These are phyloP conservation scores for Periparus ater DNA, from an alignment of 2,797 vertebrate species.

Conservation along the genomic window DNA sequence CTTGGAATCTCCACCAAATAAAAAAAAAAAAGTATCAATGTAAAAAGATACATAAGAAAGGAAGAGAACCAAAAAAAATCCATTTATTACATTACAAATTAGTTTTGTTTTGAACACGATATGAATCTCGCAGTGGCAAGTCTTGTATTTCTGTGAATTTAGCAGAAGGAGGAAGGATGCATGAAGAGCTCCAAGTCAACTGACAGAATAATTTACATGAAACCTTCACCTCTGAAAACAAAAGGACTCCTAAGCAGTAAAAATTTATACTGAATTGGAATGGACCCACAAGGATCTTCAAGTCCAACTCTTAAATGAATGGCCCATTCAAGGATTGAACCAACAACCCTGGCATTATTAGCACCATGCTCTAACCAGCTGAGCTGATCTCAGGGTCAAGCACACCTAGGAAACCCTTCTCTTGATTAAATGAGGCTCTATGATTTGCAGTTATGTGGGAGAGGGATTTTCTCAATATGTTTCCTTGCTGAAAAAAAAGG, in stretches of 20 bases:
- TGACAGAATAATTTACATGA: constrained; percentile 52
- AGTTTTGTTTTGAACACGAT: neutral
- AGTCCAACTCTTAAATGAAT: neutral
- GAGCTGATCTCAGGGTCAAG: neutral
- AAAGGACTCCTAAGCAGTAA: constrained; percentile 4
- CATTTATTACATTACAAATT: neutral
- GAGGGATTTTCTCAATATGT: neutral
- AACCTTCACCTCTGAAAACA: constrained; percentile 10
- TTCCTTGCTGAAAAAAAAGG: neutral
- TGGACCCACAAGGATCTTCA: neutral
- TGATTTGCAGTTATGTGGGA: constrained; percentile 7
- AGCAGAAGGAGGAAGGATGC: constrained; percentile 18
- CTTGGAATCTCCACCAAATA: neutral
- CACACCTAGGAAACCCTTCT: neutral
- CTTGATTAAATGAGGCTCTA: neutral
- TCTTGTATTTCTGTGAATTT: constrained; percentile 48
- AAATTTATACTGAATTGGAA: neutral
- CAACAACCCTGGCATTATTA: neutral
- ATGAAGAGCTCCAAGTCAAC: constrained; percentile 16
- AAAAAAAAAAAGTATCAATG: neutral
- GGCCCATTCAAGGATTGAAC: neutral
- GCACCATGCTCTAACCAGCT: neutral
- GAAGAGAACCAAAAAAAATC: neutral
- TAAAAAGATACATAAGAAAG: constrained; percentile 1
- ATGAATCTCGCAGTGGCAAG: constrained; percentile 9